Evolutionary conservation across 2,797 vertebrate genomes (phyloP).

Genomic region (Mycteria americana): DNA sequence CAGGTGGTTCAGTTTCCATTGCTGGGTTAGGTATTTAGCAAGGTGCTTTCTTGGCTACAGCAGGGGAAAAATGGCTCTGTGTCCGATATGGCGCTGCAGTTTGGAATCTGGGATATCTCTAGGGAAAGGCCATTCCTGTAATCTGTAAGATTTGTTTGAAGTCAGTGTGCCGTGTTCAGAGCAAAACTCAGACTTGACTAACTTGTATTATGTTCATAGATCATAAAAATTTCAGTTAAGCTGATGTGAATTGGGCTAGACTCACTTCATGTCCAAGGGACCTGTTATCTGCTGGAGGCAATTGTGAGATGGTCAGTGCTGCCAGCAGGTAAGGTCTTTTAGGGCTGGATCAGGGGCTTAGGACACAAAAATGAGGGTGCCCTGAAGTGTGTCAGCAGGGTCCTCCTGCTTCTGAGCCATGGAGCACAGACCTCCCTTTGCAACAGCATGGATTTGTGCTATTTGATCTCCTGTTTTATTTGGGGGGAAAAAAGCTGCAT

Average conservation of each 20-base stretch:
- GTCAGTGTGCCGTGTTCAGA: background rate
- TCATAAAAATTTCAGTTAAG: background rate
- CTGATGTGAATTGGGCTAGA: background rate
- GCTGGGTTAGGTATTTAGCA: background rate
- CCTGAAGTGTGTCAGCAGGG: background rate
- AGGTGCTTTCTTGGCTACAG: background rate
- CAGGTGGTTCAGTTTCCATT: constrained; percentile 40
- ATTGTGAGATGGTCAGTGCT: background rate
- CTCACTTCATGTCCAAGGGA: background rate
- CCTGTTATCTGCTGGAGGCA: background rate
- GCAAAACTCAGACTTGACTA: background rate
- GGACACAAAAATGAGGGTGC: background rate
- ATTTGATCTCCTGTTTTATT: background rate
- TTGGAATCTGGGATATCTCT: background rate
- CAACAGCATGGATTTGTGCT: background rate
- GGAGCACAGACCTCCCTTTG: background rate
- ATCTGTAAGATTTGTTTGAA: background rate
- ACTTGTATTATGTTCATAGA: background rate
- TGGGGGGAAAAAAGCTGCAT: background rate
- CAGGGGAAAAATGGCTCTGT: background rate
- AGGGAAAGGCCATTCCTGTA: background rate
- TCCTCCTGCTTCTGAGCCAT: background rate
- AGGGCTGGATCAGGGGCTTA: background rate
- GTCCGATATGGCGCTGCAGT: rapidly evolving
- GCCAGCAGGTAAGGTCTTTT: background rate